Base-by-base conservation (phyloP, 2,113 vertebrate genomes). In the Todiramphus saurophagus region DNA sequence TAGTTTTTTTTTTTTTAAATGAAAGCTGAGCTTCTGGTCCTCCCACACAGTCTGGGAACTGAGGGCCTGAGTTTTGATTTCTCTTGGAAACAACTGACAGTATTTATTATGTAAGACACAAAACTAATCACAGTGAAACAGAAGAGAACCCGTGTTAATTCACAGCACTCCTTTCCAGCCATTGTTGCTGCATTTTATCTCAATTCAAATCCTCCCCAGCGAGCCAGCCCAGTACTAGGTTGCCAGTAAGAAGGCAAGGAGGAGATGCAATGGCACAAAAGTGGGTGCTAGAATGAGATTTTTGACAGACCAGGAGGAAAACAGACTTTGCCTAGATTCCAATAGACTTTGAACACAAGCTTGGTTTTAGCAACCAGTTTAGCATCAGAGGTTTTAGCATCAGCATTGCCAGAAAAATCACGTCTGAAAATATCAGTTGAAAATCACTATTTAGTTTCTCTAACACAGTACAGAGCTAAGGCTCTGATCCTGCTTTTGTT, bases 1-100 rank as follows among this genome's bases (percentile, higher is more conserved):
- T 77, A 55, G 30, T 1, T 24, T 77, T 10, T 78, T 92, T 66
- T 16, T 20, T 82, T 94, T 67, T 43, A 83, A 92, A 68, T 72
- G 43, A 82, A 94, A 91, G 16, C 48, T 91, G 83, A 94, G 35
- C 44, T 95, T 89, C 60, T 93, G 59, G n/a, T 91, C 50, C 63
- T 91, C 87, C 63, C 58, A 80, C 44, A 50, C 46, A 63, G 20
- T 33, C 37, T 59, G 44, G 46, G n/a, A 86, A 16, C 37, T 69
- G 59, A 13, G 46, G 28, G 31, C 24, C 59, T 51, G 23, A 76
- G 28, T 68, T 80, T 44, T 62, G 15, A 79, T 66, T 89, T 80
- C 13, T 93, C 44, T 68, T 76, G 78, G 53, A 85, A 94, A 76
- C 9, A 74, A 30, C 33, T 51, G 35, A 56, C 41, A 76, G 78